Base-by-base conservation (phyloP, 2,797 vertebrate species). In the Phoeniculus purpureus region DNA sequence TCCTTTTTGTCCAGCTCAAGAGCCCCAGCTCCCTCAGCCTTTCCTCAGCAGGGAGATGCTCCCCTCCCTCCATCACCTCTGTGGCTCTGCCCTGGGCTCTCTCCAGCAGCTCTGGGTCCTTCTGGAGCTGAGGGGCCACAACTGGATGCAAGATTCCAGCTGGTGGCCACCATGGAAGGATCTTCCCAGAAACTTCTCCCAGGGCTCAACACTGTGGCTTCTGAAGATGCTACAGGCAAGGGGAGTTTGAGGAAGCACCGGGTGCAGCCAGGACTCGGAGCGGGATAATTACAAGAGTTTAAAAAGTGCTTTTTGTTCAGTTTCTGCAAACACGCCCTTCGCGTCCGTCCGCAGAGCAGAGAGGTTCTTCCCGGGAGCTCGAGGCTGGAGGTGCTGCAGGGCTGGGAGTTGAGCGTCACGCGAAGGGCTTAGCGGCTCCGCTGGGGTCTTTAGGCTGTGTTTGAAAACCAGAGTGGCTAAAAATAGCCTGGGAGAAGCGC, bases 171-270 rank as follows among this genome's bases (percentile, higher is more conserved):
- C 6, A 0, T 2, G 32, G 31, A 14, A 70, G 25, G 43, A 47
- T 2, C 0, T 34, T 58, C 37, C 34, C 43, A 2, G 1, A 6
- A 6, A 8, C 1, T 6, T 4, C 25, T 29, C 31, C 27, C 5
- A 20, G 11, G 52, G 31, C 8, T 15, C 2, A 0, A 2, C 1
- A 2, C 9, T 11, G 61, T 21, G 1, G 0, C n/a, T 75, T 64
- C 17, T 54, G n/a, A 27, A 47, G 77, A 5, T 14, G 5, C 27
- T 12, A 4, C 22, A 2, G 56, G 65, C 45, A 62, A 51, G 26
- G 1, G 32, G 45, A 67, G 27, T 40, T 47, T 62, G 62, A 78
- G 58, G 62, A 81, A 10, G 27, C n/a, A 29, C 32, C 18, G 15
- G 17, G 45, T 13, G 65, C 37, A 59, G 22, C 65, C 60, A 21